A percentile compares a stretch with the other conserved stretches of the same genome.
phyloP scores from a whole-genome alignment of 2,888 invertebrate genomes.

The Schrankia costaestrigalis region DNA sequence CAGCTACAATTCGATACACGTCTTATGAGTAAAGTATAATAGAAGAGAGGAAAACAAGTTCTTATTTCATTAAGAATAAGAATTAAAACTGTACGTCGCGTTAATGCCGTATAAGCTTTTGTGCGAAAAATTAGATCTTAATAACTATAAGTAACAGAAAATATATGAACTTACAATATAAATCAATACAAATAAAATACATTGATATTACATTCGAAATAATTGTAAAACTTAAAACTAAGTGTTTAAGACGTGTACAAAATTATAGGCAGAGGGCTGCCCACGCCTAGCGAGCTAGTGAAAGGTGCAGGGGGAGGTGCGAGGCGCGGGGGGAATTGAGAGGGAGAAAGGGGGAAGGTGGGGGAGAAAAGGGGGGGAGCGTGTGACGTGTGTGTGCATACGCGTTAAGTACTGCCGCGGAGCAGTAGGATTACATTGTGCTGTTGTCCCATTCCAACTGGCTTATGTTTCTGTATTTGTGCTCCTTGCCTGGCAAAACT shows the following conservation, averaged over 20 bases:
- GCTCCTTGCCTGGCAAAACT: slow-evolving; percentile 75
- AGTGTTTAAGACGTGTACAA: slow-evolving; percentile 2
- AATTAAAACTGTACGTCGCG: slow-evolving; percentile 11
- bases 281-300: slow-evolving; percentile 7
- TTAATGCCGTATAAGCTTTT: no score
- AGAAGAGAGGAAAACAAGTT: slow-evolving; percentile 8
- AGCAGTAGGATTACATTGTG: slow-evolving; percentile 82
- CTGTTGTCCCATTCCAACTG: slow-evolving; percentile 90
- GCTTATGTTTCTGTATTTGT: slow-evolving; percentile 87
- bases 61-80: slow-evolving; percentile 8
- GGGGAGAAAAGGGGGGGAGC: slow-evolving; percentile 19
- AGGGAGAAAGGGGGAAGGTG: slow-evolving; percentile 25
- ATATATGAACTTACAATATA: no score
- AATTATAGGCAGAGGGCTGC: slow-evolving; percentile 19
- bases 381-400: slow-evolving; percentile 10
- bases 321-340: slow-evolving; percentile 25
- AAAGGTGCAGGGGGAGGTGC: slow-evolving; percentile 14
- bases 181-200: neutral
- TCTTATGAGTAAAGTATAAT: slow-evolving; percentile 7
- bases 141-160: no score
- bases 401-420: slow-evolving; percentile 42
- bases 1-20: slow-evolving; percentile 28
- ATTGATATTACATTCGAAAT: neutral
- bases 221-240: slow-evolving; percentile 1
- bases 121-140: slow-evolving; percentile 9